These are phyloP conservation scores for Sebastiscus tertius DNA, from an alignment of 2,797 vertebrate species.

Conservation along the genomic window DNA sequence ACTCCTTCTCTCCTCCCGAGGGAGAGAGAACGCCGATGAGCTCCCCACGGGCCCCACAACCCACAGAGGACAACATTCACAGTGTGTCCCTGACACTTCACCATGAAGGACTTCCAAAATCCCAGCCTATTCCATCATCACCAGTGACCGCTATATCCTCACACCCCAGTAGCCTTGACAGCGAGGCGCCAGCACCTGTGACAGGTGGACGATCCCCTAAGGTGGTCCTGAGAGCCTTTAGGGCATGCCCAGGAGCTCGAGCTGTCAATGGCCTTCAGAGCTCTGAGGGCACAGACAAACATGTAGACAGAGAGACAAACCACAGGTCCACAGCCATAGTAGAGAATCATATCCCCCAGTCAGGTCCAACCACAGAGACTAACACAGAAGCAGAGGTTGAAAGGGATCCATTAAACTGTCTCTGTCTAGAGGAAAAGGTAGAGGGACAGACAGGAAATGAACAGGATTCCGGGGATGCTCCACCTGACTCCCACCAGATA, in stretches of 20 bases:
- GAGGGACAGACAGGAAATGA: constrained; percentile 75
- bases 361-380: constrained; percentile 46
- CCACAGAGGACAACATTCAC: constrained; percentile 62
- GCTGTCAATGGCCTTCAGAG: constrained; percentile 67
- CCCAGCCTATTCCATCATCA: constrained; percentile 44
- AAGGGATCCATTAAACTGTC: constrained; percentile 48
- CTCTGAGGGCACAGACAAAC: constrained; percentile 54
- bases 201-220: constrained; percentile 63
- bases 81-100: constrained; percentile 72
- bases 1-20: constrained; percentile 84
- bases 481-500: constrained; percentile 59
- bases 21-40: constrained; percentile 79
- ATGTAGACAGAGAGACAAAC: constrained; percentile 41
- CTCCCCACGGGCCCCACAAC: constrained; percentile 64
- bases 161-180: constrained; percentile 46
- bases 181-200: constrained; percentile 21
- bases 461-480: constrained; percentile 77
- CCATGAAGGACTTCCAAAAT: constrained; percentile 56
- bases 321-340: constrained; percentile 63
- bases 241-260: constrained; percentile 61
- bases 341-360: constrained; percentile 64
- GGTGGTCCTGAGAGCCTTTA: constrained; percentile 76
- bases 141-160: constrained; percentile 54
- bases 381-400: constrained; percentile 49
- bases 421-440: constrained; percentile 64